A percentile compares a stretch with the other conserved stretches of the same genome.
Evolutionary conservation across 2,797 vertebrate genomes (phyloP).

Genomic region (Hephaestus fuliginosus): DNA sequence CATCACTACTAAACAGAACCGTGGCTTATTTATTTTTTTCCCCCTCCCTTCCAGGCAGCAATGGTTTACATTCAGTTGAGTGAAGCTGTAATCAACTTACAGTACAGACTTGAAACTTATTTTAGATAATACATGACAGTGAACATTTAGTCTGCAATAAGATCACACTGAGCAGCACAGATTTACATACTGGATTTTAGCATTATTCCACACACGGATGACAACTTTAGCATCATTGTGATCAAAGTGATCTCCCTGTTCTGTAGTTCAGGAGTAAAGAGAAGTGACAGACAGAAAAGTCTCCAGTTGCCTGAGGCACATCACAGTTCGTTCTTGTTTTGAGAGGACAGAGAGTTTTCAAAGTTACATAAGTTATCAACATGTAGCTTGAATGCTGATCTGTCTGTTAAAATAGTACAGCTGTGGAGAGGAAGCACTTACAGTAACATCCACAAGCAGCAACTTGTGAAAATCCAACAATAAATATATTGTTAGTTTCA

Average conservation of each 20-base stretch:
- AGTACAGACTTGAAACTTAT: neutral
- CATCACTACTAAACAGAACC: neutral
- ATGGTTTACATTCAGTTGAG: neutral
- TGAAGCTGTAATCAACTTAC: neutral
- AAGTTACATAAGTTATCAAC: slow-evolving; percentile 14
- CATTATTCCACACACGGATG: neutral
- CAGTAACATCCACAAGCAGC: neutral
- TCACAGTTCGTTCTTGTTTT: slow-evolving; percentile 19
- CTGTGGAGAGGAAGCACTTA: neutral
- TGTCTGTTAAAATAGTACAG: slow-evolving; percentile 7
- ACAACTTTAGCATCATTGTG: neutral
- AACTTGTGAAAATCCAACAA: neutral
- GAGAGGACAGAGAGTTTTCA: slow-evolving; percentile 11
- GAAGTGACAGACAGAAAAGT: neutral
- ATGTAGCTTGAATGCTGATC: neutral
- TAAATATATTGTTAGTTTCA: neutral
- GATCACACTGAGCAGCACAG: neutral
- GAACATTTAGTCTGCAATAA: neutral
- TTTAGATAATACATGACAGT: neutral
- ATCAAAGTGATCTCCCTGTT: neutral
- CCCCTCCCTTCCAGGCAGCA: neutral
- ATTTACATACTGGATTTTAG: neutral
- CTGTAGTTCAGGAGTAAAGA: neutral
- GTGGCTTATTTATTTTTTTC: neutral
- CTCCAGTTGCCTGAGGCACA: neutral